Evolutionary conservation across 1,140 invertebrate species (phyloP).

Genomic region (Harpegnathos saltator): DNA sequence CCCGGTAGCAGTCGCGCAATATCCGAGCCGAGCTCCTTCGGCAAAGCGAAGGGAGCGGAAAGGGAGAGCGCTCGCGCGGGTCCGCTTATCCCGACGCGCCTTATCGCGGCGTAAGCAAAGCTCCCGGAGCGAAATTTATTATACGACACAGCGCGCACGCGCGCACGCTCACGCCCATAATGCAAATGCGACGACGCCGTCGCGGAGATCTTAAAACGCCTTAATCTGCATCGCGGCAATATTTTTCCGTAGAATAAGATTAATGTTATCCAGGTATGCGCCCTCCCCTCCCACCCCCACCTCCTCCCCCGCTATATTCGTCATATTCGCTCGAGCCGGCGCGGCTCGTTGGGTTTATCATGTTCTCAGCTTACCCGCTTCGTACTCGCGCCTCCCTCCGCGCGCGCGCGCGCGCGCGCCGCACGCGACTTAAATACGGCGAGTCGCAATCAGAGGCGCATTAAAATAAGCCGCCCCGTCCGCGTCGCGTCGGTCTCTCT

Average conservation of each 20-base stretch:
- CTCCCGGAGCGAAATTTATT: conserved; percentile 50
- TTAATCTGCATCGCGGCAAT: conserved; percentile 48
- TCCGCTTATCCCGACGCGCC: background rate
- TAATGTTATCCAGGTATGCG: conserved; percentile 53
- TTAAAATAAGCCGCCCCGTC: conserved; percentile 60
- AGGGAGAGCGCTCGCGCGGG: too few species aligned
- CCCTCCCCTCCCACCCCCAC: too few species aligned
- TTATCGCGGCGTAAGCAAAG: conserved; percentile 42
- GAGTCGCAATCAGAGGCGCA: conserved; percentile 60
- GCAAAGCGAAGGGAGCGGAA: conserved; percentile 27
- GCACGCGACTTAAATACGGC: conserved; percentile 47
- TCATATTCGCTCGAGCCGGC: conserved; percentile 51
- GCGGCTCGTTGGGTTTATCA: conserved; percentile 45
- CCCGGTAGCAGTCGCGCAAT: background rate
- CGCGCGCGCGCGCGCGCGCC: too few species aligned
- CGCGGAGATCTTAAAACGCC: conserved; percentile 50
- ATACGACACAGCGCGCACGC: conserved; percentile 23
- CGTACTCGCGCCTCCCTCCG: conserved; percentile 2
- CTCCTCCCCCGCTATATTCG: conserved; percentile 18
- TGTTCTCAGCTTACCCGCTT: background rate
- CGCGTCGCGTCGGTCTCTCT: conserved; percentile 52
- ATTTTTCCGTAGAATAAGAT: conserved; percentile 60
- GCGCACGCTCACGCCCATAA: conserved; percentile 38
- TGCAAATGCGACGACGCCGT: conserved; percentile 38
- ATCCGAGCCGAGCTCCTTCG: conserved; percentile 25